phyloP scores from a whole-genome alignment of 2,888 invertebrate genomes.

The Adelphocoris suturalis region DNA sequence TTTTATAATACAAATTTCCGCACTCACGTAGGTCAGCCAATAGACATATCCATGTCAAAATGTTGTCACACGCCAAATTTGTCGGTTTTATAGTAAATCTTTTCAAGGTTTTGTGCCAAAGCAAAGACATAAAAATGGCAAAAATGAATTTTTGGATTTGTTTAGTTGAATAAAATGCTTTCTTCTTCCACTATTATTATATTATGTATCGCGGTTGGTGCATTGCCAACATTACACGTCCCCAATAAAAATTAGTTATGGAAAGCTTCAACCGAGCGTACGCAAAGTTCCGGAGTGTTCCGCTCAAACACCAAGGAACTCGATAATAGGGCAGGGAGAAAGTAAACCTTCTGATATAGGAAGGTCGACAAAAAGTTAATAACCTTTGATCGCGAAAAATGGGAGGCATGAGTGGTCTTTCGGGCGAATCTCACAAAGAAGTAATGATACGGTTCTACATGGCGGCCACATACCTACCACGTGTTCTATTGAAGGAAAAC shows the following conservation, averaged over 20 bases:
- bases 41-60: too few relatives aligned
- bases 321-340: conserved; percentile 23
- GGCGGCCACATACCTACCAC: conserved; percentile 8
- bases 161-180: too few relatives aligned
- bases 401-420: conserved; percentile 25
- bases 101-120: too few relatives aligned
- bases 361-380: conserved; percentile 50
- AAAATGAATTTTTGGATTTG: too few relatives aligned
- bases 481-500: background rate
- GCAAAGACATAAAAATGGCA: too few relatives aligned
- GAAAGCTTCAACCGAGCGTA: conserved; percentile 40
- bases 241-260: conserved; percentile 16
- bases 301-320: conserved; percentile 21
- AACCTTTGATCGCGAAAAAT: conserved; percentile 52
- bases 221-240: background rate
- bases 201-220: background rate
- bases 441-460: conserved; percentile 37
- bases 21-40: too few relatives aligned
- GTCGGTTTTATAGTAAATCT: too few relatives aligned
- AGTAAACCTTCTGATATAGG: background rate
- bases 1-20: too few relatives aligned
- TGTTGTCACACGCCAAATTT: too few relatives aligned
- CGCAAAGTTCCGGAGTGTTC: conserved; percentile 36
- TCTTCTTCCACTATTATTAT: too few relatives aligned
- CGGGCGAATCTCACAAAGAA: conserved; percentile 29